A percentile compares a stretch with the other conserved stretches of the same genome.
Conservation (phyloP, 2,888 invertebrate species). For the Congeria kusceri region DNA sequence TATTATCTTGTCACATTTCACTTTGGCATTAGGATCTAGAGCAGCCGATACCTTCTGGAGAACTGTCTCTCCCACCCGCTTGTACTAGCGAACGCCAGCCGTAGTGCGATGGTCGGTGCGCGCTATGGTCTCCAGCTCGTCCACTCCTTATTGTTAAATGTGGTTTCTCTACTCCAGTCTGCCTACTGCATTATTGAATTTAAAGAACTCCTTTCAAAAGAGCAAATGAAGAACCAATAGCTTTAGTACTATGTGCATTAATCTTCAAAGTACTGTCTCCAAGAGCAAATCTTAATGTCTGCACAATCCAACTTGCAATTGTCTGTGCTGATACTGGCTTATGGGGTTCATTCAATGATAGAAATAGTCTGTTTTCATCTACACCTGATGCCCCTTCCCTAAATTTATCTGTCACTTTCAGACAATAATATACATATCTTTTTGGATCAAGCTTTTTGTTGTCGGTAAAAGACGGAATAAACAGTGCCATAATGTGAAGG, state of each 20-base stretch:
- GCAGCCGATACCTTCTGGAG: too few species aligned
- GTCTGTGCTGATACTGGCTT: constrained; percentile 45
- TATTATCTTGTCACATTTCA: too few species aligned
- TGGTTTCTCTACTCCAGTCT: too few species aligned
- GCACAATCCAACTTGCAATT: constrained; percentile 52
- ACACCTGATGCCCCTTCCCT: not conserved
- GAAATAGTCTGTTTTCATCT: constrained; percentile 30
- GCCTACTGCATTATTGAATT: too few species aligned
- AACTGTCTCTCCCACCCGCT: too few species aligned
- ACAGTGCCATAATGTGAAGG: constrained; percentile 24
- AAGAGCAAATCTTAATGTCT: constrained; percentile 36
- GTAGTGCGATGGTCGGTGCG: too few species aligned
- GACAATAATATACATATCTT: constrained; percentile 27
- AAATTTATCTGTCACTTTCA: constrained; percentile 39
- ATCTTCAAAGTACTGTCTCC: constrained; percentile 29
- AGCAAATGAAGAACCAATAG: constrained; percentile 47
- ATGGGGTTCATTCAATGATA: constrained; percentile 48
- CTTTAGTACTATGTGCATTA: constrained; percentile 34
- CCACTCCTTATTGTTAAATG: not conserved
- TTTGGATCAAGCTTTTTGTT: constrained; percentile 43
- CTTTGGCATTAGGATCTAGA: too few species aligned
- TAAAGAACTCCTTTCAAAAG: constrained; percentile 22
- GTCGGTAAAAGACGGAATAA: constrained; percentile 35
- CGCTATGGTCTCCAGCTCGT: too few species aligned
- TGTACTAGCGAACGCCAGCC: too few species aligned